These are phyloP conservation scores for Bombus affinis DNA, from an alignment of 1,140 invertebrate species.

Conservation along the genomic window DNA sequence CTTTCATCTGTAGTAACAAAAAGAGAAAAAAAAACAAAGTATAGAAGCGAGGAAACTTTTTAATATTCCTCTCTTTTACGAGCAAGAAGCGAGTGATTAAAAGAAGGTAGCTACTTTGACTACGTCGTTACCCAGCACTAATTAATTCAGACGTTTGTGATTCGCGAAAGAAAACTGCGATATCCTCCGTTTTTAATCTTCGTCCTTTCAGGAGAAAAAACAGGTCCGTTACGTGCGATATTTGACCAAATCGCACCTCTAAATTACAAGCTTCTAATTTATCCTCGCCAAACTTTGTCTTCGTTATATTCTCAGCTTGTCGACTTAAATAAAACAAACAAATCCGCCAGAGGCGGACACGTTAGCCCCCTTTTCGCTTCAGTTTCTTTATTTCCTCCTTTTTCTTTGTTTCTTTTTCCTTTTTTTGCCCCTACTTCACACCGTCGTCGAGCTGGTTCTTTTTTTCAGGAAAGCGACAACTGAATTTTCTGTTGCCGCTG, in stretches of 20 bases:
- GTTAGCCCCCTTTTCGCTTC: no score
- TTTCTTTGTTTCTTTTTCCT: no score
- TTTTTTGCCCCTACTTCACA: no score
- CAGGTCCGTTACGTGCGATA: no score
- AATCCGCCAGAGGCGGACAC: no score
- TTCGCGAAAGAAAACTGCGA: neutral
- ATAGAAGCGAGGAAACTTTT: neutral
- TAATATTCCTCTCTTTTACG: neutral
- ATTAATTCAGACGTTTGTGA: constrained; percentile 26
- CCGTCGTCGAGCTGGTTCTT: no score
- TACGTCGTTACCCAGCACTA: neutral
- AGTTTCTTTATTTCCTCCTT: neutral
- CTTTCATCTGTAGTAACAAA: neutral
- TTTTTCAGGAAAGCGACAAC: no score
- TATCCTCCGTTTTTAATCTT: constrained; percentile 6
- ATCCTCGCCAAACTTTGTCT: neutral
- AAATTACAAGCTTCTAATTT: constrained; percentile 2
- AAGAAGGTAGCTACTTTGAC: neutral
- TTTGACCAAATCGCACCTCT: neutral
- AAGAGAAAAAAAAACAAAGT: neutral
- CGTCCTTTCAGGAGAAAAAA: neutral
- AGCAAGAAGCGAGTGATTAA: neutral
- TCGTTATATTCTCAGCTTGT: neutral
- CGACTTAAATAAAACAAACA: neutral
- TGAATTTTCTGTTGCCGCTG: no score